Conservation (phyloP, 2,113 vertebrate genomes). For the Pseudorectes ferrugineus region DNA sequence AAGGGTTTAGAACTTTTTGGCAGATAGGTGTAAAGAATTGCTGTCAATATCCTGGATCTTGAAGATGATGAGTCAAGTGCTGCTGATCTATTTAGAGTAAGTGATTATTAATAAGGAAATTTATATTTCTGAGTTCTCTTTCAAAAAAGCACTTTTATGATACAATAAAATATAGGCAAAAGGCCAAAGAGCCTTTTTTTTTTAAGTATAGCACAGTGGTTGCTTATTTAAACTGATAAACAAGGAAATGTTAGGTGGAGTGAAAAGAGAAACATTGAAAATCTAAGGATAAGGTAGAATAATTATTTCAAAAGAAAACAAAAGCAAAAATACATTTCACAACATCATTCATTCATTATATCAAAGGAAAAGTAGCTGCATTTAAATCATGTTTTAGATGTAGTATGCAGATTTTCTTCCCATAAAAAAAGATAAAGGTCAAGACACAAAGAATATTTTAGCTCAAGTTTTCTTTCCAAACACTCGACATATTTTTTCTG, state of each 20-base stretch:
- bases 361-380: neutral
- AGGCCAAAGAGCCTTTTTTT: neutral
- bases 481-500: neutral
- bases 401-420: neutral
- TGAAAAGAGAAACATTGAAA: neutral
- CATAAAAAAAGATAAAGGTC: neutral
- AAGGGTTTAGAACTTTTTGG: neutral
- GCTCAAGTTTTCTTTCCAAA: neutral
- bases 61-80: neutral
- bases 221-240: neutral
- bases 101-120: neutral
- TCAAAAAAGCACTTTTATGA: neutral
- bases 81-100: neutral
- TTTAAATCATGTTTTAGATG: neutral
- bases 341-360: neutral
- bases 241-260: neutral
- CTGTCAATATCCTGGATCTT: neutral
- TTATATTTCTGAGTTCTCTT: neutral
- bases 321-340: neutral
- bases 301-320: neutral
- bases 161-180: neutral
- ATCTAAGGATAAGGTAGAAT: neutral
- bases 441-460: neutral
- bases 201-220: fast-evolving
- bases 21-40: neutral